Evolutionary conservation across 2,113 vertebrate genomes (phyloP), one percentile per base, ranked within the genome.

Genomic region (Kryptolebias marmoratus): DNA sequence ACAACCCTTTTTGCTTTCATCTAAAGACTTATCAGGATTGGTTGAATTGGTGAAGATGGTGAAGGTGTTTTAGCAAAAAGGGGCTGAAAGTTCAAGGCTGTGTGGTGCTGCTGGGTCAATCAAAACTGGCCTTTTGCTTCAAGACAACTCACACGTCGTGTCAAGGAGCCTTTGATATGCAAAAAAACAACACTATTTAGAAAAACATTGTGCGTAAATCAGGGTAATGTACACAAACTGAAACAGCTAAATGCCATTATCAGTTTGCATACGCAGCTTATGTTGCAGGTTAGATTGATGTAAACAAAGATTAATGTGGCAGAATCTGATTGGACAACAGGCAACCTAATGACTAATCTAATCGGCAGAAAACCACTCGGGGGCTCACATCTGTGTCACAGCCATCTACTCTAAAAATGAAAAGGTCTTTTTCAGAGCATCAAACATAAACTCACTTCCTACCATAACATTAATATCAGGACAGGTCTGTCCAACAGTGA

Each of bases 31-130:
- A 60, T 61, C 36, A 47, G 57, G 70, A 15, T 42, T 44, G 14
- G 1, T 60, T 57, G 58, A 13, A 69, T 3, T 32, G 14, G n/a
- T 56, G 60, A 62, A 56, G 65, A 10, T 67, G 52, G n/a, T 36
- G 28, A 56, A 72, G 64, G 28, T 27, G 58, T 76, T 50, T 82
- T 84, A 79, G 83, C 84, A 87, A 81, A 72, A 57, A 60, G 9
- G 12, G 42, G 59, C 16, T 68, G 57, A 77, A 91, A 85, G 88
- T 70, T 65, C 73, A 78, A 88, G 81, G 81, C 77, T 36, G 48
- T 32, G 55, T 68, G 80, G 79, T 75, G 68, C 61, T 48, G 45
- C 64, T n/a, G 54, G 27, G 45, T 68, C 3, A 1, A 52, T 71
- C 58, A 53, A 45, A 76, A 48, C 16, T 32, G 54, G 63, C 31